These are phyloP conservation scores for Rhinophrynus dorsalis DNA, from an alignment of 2,797 vertebrate species.

Conservation along the genomic window DNA sequence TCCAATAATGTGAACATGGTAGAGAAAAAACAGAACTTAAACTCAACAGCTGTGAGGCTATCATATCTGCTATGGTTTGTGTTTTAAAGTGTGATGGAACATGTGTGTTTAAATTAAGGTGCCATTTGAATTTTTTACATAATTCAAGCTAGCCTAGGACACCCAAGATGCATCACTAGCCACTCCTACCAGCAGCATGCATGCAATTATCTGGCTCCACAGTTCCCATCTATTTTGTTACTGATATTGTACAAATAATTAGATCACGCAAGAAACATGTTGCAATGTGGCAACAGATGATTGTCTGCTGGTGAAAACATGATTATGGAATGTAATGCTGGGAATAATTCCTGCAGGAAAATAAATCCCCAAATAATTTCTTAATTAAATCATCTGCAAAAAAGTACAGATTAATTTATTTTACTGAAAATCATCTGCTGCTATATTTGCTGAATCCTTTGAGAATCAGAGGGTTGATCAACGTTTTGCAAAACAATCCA, in stretches of 20 bases:
- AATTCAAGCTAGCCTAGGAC: not conserved
- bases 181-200: constrained; percentile 2
- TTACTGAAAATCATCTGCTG: not conserved
- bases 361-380: not conserved
- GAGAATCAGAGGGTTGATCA: too few relatives aligned
- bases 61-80: constrained; percentile 1
- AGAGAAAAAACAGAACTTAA: constrained; percentile 19
- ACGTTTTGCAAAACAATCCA: too few relatives aligned
- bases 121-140: not conserved
- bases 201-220: constrained; percentile 5
- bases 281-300: not conserved
- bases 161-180: constrained; percentile 8
- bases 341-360: constrained; percentile 1
- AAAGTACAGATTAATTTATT: not conserved
- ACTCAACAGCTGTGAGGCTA: constrained; percentile 6
- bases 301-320: not conserved
- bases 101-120: constrained; percentile 29
- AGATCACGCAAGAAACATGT: constrained; percentile 24
- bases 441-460: too few relatives aligned
- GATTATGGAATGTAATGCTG: not conserved
- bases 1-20: constrained; percentile 16
- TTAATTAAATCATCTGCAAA: constrained; percentile 26
- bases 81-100: constrained; percentile 2
- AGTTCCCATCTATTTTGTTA: constrained; percentile 8
- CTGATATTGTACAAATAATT: constrained; percentile 15